Base-by-base conservation (phyloP, 2,888 invertebrate species). In the Stenoptilia bipunctidactyla region DNA sequence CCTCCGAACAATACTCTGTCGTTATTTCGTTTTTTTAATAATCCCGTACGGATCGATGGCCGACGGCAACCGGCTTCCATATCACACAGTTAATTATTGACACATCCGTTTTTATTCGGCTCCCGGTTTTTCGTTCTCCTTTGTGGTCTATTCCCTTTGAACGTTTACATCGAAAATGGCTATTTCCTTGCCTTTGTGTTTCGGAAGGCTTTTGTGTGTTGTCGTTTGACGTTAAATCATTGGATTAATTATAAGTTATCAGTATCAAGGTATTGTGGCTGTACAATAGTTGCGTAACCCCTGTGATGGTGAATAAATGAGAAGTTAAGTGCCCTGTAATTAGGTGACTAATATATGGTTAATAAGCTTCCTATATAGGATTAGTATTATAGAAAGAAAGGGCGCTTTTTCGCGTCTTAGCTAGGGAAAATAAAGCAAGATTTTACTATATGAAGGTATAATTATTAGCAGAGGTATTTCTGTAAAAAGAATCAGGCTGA, bases 81-180 rank as follows among this genome's bases (percentile, higher is more conserved):
- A 73, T 80, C 79, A 67, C 68, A 69, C 71, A 70, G 80, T 76
- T 80, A 82, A 82, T 82, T 80, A 82, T 80, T 76, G 80, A 80
- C 80, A 77, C 80, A 77, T 79, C 80, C 77, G 75, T 77, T 79
- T 74, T 79, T 75, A 66, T 64, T 57, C 59, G 56, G 55, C 49
- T 58, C 52, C 37, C 40, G 15, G 34, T 12, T 27, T 13, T 50
- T 53, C 57, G 58, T 55, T 55, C 52, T 45, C 58, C 63, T 66
- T 74, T 74, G 73, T 73, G 66, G 66, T 57, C 48, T 65, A 65
- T 66, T 65, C 68, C 58, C 55, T 64, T 69, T 72, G 66, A 69
- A 51, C 39, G 30, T 12, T 33, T n/a, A 6, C 37, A 30, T 36
- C 39, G 60, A 58, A 75, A 69, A 64, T 65, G 72, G 63, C 70